phyloP scores from a whole-genome alignment of 2,797 vertebrate species.

The Chiroxiphia lanceolata region DNA sequence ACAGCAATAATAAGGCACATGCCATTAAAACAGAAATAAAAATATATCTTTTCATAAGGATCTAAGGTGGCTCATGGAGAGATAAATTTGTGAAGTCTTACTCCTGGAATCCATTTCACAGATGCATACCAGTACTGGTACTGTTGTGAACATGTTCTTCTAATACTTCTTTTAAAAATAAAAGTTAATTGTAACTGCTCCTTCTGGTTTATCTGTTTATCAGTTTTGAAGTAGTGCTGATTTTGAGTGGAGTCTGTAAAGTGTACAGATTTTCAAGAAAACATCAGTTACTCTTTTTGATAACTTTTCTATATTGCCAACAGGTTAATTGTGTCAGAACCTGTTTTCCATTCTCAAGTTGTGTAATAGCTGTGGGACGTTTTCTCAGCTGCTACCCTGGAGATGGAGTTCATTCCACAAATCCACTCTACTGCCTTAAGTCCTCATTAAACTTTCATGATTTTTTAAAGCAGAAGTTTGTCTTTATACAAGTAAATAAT shows the following conservation, averaged over 20 bases:
- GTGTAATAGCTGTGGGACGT: background rate
- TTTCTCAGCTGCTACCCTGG: background rate
- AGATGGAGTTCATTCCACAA: background rate
- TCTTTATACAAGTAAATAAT: background rate
- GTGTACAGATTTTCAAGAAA: background rate
- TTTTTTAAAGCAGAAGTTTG: constrained; percentile 10
- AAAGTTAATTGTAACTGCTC: background rate
- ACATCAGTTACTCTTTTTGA: background rate
- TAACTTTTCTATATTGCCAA: background rate
- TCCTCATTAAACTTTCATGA: background rate
- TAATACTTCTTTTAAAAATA: background rate
- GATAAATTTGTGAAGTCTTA: background rate
- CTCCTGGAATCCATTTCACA: background rate
- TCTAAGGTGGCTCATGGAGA: background rate
- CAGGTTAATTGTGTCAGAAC: constrained; percentile 17
- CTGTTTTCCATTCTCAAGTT: background rate
- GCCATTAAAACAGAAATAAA: background rate
- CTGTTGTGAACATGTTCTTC: background rate
- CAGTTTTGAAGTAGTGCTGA: background rate
- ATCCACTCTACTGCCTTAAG: background rate
- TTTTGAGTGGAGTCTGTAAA: background rate
- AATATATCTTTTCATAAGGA: background rate
- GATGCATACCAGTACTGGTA: background rate
- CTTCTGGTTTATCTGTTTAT: background rate
- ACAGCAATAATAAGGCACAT: background rate